phyloP scores from a whole-genome alignment of 2,888 invertebrate genomes.

The Portevinia maculata region DNA sequence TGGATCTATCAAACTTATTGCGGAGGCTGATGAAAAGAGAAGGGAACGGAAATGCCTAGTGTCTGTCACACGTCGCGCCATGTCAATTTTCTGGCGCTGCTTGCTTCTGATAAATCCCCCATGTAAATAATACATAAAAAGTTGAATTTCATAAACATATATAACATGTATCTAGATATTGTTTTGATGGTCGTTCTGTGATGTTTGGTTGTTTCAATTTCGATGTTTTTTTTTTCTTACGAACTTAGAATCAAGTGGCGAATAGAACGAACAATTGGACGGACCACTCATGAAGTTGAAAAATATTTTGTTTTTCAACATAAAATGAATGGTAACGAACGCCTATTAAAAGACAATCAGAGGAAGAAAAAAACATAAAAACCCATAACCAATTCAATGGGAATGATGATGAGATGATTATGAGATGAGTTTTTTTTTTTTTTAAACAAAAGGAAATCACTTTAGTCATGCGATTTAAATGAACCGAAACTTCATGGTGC shows the following conservation, averaged over 20 bases:
- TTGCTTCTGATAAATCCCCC: constrained; percentile 42
- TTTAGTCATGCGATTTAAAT: constrained; percentile 74
- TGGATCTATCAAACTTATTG: constrained; percentile 17
- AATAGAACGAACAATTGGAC: constrained; percentile 19
- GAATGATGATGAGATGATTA: constrained; percentile 73
- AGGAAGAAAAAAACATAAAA: constrained; percentile 12
- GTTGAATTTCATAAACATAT: constrained; percentile 23
- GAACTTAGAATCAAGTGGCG: constrained; percentile 33
- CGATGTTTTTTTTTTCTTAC: constrained; percentile 28
- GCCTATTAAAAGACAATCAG: constrained; percentile 72
- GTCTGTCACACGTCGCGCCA: constrained; percentile 55
- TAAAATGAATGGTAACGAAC: constrained; percentile 31
- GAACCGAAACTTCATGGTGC: constrained; percentile 67
- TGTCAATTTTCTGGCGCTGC: constrained; percentile 34
- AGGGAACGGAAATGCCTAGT: constrained; percentile 68
- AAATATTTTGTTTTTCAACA: constrained; percentile 21
- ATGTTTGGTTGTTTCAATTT: constrained; percentile 38
- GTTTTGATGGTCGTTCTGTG: constrained; percentile 1
- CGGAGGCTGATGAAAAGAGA: constrained; percentile 4
- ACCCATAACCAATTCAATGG: constrained; percentile 61
- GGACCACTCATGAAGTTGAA: constrained; percentile 17
- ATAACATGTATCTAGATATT: constrained; percentile 6
- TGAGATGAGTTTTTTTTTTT: constrained; percentile 25
- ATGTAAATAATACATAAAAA: constrained; percentile 54
- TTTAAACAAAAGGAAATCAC: constrained; percentile 69